Evolutionary conservation across 2,797 vertebrate species (phyloP), one percentile per base, ranked within the genome.

Genomic region (Pipistrellus pipistrellus): DNA sequence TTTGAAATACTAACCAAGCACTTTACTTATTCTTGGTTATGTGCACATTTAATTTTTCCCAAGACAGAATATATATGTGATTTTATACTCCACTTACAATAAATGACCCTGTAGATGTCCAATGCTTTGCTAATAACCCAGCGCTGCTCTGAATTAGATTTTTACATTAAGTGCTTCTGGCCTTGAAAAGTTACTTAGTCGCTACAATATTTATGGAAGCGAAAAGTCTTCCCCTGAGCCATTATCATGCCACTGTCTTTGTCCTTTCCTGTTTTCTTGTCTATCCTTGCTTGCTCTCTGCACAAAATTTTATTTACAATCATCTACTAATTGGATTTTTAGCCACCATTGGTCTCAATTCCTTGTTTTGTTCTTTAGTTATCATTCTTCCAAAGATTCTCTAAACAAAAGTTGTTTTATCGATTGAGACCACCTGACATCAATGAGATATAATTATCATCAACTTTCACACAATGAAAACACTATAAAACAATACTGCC

Each of bases 341-440:
- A 90, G 62, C 2, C 32, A 75, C 11, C 11, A 77, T 3, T 88
- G 15, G 62, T 57, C 11, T 81, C 21, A 89, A 64, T 6, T 93
- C 13, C 6, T 1, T 57, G 4, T 90, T 81, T 90, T 88, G 32
- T 68, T 23, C 25, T 77, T 64, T 41, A 51, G 10, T 71, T 72
- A 23, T 72, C 3, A 32, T 90, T 92, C 35, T 84, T 38, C 3
- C 7, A 81, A 76, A 41, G 2, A 66, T 46, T 91, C 68, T 92
- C 53, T 68, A 91, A 95, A 77, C 7, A 71, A 86, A 35, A 23
- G 27, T 41, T 55, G 21, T 44, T 38, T 88, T 90, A 80, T 48
- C 57, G 23, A 66, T 8, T 2, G 68, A 32, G 0, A 41, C 15
- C 30, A 64, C 8, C 30, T 95, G 23, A n/a, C 3, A 32, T 57